Evolutionary conservation across 1,140 invertebrate genomes (phyloP).

Genomic region (Microvelia longipes): DNA sequence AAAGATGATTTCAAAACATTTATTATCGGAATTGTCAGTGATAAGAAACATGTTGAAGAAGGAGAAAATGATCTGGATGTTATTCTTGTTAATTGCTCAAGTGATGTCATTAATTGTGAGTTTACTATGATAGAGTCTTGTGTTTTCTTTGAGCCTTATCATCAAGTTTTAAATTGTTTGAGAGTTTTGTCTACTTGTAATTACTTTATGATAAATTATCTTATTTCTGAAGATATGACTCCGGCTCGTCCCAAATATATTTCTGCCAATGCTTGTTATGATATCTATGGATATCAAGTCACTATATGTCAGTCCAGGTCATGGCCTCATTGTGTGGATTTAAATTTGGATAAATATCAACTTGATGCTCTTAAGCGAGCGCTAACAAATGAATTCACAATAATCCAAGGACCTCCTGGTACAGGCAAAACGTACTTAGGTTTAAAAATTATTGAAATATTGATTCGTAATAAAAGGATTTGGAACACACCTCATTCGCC

Average conservation of each 20-base stretch:
- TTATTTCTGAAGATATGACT: conserved; percentile 32
- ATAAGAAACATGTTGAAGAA: conserved; percentile 34
- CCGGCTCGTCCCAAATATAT: conserved; percentile 19
- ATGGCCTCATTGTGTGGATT: conserved; percentile 30
- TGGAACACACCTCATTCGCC: conserved; percentile 27
- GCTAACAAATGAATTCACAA: conserved; percentile 42
- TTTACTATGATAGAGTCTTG: conserved; percentile 47
- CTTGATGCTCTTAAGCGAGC: conserved; percentile 39
- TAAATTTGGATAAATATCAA: conserved; percentile 42
- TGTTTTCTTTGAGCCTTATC: conserved; percentile 53
- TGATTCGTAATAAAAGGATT: conserved; percentile 36
- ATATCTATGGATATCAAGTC: conserved; percentile 2
- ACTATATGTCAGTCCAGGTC: conserved; percentile 23
- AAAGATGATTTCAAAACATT: conserved; percentile 47
- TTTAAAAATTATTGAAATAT: conserved; percentile 42
- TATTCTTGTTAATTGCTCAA: conserved; percentile 28
- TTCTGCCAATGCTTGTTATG: conserved; percentile 9
- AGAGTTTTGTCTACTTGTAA: conserved; percentile 34
- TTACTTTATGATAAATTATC: conserved; percentile 47
- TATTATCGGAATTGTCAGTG: conserved; percentile 45
- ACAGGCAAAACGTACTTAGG: conserved; percentile 69
- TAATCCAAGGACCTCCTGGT: conserved; percentile 69
- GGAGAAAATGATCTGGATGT: conserved; percentile 36
- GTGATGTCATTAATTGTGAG: conserved; percentile 28
- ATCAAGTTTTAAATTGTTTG: conserved; percentile 42